Evolutionary conservation across 2,888 invertebrate species (phyloP).

Genomic region (Catocala sponsa): DNA sequence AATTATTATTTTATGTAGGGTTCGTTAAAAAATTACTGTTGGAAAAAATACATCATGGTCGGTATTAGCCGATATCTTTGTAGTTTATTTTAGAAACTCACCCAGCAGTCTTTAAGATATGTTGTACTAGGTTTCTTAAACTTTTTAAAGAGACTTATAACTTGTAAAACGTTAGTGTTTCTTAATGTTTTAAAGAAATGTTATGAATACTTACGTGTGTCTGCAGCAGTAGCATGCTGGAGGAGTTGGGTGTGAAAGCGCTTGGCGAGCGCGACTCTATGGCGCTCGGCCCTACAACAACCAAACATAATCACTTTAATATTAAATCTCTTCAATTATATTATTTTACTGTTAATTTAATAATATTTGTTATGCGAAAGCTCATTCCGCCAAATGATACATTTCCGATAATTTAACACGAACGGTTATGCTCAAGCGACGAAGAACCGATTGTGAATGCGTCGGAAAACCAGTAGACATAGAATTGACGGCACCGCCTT

Average conservation of each 20-base stretch:
- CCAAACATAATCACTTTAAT: constrained; percentile 56
- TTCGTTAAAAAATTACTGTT: constrained; percentile 2
- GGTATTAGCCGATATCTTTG: no score
- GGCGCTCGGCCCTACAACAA: constrained; percentile 88
- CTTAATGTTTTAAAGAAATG: not conserved
- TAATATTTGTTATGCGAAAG: constrained; percentile 5
- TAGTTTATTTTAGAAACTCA: no score
- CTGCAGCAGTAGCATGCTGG: constrained; percentile 98
- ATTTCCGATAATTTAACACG: constrained; percentile 20
- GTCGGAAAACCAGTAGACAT: constrained; percentile 64
- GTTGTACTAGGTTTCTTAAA: no score
- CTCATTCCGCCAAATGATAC: constrained; percentile 18
- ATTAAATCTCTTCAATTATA: constrained; percentile 12
- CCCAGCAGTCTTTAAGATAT: no score
- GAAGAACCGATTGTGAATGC: constrained; percentile 67
- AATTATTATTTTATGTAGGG: constrained; percentile 21
- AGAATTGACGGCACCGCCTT: constrained; percentile 75
- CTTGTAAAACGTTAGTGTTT: no score
- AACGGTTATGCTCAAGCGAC: constrained; percentile 53
- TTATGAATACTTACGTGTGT: constrained; percentile 91
- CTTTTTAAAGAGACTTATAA: no score
- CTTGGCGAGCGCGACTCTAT: constrained; percentile 88
- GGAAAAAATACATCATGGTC: no score
- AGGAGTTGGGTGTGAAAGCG: constrained; percentile 87
- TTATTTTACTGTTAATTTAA: not conserved